Evolutionary conservation across 2,797 vertebrate species (phyloP), one percentile per base, ranked within the genome.

Genomic region (Urophycis tenuis): DNA sequence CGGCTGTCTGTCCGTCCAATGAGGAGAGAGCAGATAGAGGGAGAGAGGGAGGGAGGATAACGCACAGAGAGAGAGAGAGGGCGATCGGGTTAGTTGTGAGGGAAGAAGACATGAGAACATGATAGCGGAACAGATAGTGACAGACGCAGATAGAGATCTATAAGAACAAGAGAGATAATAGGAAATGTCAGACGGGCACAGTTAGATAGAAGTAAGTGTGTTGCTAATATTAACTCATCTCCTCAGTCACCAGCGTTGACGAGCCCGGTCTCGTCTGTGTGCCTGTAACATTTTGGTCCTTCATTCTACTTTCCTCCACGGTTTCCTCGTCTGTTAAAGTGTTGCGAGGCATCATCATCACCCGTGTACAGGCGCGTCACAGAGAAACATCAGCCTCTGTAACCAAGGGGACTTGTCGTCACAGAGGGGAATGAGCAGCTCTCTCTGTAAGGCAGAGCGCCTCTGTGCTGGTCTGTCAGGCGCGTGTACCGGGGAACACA

Each of bases 1-100:
- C 71, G 22, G 82, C 71, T 72, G 82, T 78, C 67, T 31, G 30
- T 14, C 67, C 5, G 5, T 29, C 64, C 64, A 69, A 15, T 29
- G 29, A 31, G 29, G n/a, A 30, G 30, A 69, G 25, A 29, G 25
- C 25, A 69, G 25, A 8, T 25, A 69, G 64, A 71, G 33, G 72
- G 77, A 75, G 60, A 67, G 32, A 74, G 71, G 79, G 76, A 32
- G 71, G 78, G 73, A 67, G 71, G 79, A 70, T 32, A 36, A 70
- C n/a, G n/a, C n/a, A n/a, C 30, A 22, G 19, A 75, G 75, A 22
- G n/a, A 45, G 69, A 30, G 22, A 15, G 64, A 25, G 53, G 33
- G 11, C 7, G 17, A 49, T 22, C 17, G 45, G 45, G 45, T 22
- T 17, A 49, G 19, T 49, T 17, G 45, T 49, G 45, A 19, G 5